These are phyloP conservation scores for Pelagia noctiluca DNA, from an alignment of 30 jellyfish, hydroid and myxozoan species.

Conservation along the genomic window DNA sequence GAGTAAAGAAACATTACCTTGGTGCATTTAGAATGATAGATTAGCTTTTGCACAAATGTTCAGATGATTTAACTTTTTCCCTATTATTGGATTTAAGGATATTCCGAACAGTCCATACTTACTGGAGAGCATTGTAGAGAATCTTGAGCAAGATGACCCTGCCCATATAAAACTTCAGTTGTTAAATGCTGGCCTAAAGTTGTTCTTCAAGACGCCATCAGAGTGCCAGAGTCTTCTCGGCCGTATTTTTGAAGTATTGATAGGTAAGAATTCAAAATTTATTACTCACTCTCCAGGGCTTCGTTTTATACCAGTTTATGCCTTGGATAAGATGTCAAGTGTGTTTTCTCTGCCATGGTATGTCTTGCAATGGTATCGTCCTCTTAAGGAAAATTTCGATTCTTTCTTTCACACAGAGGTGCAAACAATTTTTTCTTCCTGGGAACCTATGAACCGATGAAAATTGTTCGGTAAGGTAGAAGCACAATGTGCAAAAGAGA, in stretches of 20 bases:
- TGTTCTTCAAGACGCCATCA: constrained; percentile 88
- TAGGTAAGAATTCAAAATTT: constrained; percentile 46
- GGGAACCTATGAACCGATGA: too few relatives aligned
- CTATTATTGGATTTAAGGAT: too few relatives aligned
- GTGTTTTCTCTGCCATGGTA: too few relatives aligned
- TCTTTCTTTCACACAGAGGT: too few relatives aligned
- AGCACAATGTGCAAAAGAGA: too few relatives aligned
- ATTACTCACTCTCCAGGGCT: not conserved
- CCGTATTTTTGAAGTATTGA: constrained; percentile 49
- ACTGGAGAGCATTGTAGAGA: constrained; percentile 65
- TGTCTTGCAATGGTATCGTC: too few relatives aligned
- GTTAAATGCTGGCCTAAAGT: constrained; percentile 70
- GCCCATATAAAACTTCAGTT: constrained; percentile 64
- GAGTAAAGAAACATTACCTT: too few relatives aligned
- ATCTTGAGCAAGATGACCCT: constrained; percentile 53
- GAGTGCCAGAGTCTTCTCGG: constrained; percentile 84
- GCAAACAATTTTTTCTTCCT: too few relatives aligned
- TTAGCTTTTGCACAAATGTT: not conserved
- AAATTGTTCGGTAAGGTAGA: too few relatives aligned
- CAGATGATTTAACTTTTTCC: not conserved
- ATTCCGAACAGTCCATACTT: constrained; percentile 79
- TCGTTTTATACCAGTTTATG: not conserved
- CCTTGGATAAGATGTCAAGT: too few relatives aligned
- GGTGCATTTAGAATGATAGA: not conserved
- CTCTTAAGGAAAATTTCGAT: too few relatives aligned